Conservation (phyloP, 1,140 invertebrate genomes). For the Dufourea novaeangliae region DNA sequence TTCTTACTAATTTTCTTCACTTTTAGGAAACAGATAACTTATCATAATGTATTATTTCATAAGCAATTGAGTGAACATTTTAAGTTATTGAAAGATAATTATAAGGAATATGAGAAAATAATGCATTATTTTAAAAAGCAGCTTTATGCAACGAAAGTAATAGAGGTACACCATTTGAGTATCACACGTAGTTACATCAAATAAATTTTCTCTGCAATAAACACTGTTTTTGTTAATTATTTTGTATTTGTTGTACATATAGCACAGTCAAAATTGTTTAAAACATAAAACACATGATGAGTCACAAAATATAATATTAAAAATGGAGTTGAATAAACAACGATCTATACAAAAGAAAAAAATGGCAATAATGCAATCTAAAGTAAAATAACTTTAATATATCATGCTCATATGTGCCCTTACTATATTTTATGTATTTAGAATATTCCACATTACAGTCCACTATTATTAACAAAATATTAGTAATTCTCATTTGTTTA, state of each 20-base stretch:
- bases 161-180: not conserved
- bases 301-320: not conserved
- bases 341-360: slow-evolving; percentile 16
- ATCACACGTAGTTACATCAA: not conserved
- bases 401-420: not conserved
- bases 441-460: not conserved
- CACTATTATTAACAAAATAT: not conserved
- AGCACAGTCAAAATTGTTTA: slow-evolving; percentile 2
- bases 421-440: not conserved
- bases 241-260: not conserved
- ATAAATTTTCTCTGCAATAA: not conserved
- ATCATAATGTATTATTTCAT: slow-evolving; percentile 46
- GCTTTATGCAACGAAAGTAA: slow-evolving; percentile 8
- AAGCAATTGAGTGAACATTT: slow-evolving; percentile 42
- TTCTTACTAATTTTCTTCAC: slow-evolving; percentile 9
- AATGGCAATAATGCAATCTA: slow-evolving; percentile 19
- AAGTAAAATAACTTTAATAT: slow-evolving; percentile 15
- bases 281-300: not conserved
- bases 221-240: not conserved
- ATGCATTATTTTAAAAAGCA: slow-evolving; percentile 5
- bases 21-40: slow-evolving; percentile 50
- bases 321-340: slow-evolving; percentile 12
- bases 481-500: not conserved
- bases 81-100: slow-evolving; percentile 9
- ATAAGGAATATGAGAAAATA: slow-evolving; percentile 3